Percentiles rank a stretch among this genome's conserved stretches.
phyloP scores from a whole-genome alignment of 2,113 vertebrate species.

The Pygoscelis antarcticus region DNA sequence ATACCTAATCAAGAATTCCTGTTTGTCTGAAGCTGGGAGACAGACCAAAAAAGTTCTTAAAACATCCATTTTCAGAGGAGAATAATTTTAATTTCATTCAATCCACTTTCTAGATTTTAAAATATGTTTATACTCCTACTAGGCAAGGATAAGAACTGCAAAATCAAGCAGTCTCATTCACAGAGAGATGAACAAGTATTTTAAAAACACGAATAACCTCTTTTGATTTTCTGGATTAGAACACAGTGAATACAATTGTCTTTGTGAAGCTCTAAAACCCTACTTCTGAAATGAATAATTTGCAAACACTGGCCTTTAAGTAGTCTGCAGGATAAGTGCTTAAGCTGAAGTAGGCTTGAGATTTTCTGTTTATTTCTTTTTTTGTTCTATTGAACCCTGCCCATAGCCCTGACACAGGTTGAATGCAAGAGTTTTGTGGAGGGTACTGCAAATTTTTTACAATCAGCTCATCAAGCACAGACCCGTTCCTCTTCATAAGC shows the following conservation, averaged over 20 bases:
- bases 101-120: background rate
- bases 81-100: background rate
- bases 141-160: background rate
- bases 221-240: background rate
- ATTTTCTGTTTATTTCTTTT: background rate
- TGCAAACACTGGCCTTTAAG: background rate
- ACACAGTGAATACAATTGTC: background rate
- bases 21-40: background rate
- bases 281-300: background rate
- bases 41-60: background rate
- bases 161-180: background rate
- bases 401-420: background rate
- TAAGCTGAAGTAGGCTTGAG: background rate
- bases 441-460: background rate
- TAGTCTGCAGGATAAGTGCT: background rate
- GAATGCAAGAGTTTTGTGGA: background rate
- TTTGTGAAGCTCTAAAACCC: background rate
- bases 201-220: background rate
- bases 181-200: background rate
- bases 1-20: background rate
- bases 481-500: background rate
- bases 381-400: background rate
- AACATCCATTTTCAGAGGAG: background rate
- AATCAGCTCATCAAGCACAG: background rate
- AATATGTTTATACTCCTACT: background rate